These are phyloP conservation scores for Drosophila nigritarsus DNA, from an alignment of 2,888 invertebrate genomes.

Conservation along the genomic window DNA sequence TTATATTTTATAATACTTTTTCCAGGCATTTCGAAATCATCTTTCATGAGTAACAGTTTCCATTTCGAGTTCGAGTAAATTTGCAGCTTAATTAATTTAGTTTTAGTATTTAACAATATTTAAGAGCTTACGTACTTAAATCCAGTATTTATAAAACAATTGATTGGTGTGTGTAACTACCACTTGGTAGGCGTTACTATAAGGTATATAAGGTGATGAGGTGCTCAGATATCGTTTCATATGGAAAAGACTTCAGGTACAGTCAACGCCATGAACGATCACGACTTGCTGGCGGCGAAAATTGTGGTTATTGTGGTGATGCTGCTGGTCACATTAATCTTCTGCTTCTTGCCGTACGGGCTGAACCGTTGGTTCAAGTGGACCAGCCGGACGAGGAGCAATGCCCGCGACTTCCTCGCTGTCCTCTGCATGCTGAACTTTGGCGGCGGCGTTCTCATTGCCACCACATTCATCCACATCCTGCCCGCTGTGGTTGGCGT, in stretches of 20 bases:
- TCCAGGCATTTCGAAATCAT: neutral
- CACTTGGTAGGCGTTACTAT: neutral
- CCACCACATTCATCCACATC: constrained; percentile 92
- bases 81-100: neutral
- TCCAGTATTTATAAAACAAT: constrained; percentile 1
- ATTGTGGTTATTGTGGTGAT: constrained; percentile 91
- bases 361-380: constrained; percentile 89
- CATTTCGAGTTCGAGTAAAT: neutral
- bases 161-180: neutral
- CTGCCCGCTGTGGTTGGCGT: constrained; percentile 91
- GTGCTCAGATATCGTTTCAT: neutral
- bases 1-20: neutral
- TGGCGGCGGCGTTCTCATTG: constrained; percentile 93
- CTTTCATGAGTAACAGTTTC: neutral
- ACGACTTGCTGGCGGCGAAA: constrained; percentile 87
- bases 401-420: constrained; percentile 82
- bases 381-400: constrained; percentile 83
- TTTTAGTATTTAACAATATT: neutral
- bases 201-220: constrained; percentile 31
- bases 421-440: constrained; percentile 90
- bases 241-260: constrained; percentile 1
- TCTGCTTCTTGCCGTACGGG: constrained; percentile 91
- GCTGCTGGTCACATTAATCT: constrained; percentile 90
- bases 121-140: constrained; percentile 31
- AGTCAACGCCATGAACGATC: constrained; percentile 32